These are phyloP conservation scores for Phortica magna DNA, from an alignment of 2,888 invertebrate species.

Conservation along the genomic window DNA sequence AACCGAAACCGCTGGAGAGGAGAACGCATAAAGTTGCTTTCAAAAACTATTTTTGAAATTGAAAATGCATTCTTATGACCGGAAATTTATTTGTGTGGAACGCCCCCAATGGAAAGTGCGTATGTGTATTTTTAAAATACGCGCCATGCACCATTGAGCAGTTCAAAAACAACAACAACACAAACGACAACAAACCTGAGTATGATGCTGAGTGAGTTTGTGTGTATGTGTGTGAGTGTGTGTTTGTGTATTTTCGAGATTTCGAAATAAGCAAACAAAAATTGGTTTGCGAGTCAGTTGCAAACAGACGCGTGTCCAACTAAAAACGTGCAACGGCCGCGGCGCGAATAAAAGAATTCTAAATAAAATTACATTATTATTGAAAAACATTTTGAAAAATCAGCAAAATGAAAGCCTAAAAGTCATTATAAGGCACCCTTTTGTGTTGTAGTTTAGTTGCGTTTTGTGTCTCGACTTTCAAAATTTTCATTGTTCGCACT, in stretches of 20 bases:
- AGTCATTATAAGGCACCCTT: conserved; percentile 6
- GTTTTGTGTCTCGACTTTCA: conserved; percentile 37
- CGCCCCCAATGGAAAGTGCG: not conserved
- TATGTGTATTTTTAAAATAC: conserved; percentile 19
- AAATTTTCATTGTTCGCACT: conserved; percentile 34
- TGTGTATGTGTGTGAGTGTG: not conserved
- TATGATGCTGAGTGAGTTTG: not conserved
- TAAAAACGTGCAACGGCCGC: conserved; percentile 57
- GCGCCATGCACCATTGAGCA: conserved; percentile 19
- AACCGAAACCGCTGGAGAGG: not conserved
- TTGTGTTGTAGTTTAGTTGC: conserved; percentile 38
- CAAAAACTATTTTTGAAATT: conserved; percentile 13
- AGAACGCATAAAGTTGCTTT: not conserved
- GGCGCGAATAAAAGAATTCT: not conserved
- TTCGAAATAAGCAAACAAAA: conserved; percentile 4
- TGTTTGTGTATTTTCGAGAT: not conserved
- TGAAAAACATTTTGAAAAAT: conserved; percentile 25
- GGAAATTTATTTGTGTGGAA: conserved; percentile 19
- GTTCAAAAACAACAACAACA: not conserved
- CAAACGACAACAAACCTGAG: not conserved
- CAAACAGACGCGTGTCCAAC: conserved; percentile 61
- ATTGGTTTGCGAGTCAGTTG: conserved; percentile 59
- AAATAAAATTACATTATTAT: conserved; percentile 10
- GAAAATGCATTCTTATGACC: conserved; percentile 14
- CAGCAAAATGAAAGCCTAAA: conserved; percentile 21